A percentile compares a stretch with the other conserved stretches of the same genome.
These are phyloP conservation scores for Epistrophe eligans DNA, from an alignment of 2,888 invertebrate genomes.

Conservation along the genomic window DNA sequence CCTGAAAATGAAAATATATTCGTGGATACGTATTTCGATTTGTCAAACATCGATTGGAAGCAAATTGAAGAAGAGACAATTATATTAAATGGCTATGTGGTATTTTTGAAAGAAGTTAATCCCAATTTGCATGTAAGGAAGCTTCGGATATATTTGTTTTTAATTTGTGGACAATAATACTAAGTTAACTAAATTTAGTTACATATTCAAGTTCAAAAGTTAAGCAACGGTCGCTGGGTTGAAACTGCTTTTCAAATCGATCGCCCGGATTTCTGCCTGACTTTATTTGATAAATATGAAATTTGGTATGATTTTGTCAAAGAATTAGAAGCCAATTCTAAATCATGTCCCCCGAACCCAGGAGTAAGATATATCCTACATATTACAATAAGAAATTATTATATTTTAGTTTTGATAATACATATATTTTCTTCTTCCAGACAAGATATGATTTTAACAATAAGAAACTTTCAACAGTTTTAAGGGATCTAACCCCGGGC, in stretches of 20 bases:
- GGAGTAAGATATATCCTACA: slow-evolving; percentile 1
- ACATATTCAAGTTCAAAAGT: not conserved
- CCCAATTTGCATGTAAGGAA: not conserved
- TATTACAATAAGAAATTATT: not conserved
- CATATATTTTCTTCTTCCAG: not conserved
- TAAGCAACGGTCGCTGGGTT: not conserved
- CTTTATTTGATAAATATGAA: not conserved
- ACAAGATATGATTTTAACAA: slow-evolving; percentile 1
- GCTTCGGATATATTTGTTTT: too few species aligned
- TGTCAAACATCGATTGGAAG: not conserved
- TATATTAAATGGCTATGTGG: not conserved
- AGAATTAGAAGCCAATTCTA: not conserved
- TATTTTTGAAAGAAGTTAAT: not conserved
- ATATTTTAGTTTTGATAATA: too few species aligned
- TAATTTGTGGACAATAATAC: not conserved
- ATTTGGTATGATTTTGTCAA: slow-evolving; percentile 15
- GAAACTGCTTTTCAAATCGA: slow-evolving; percentile 12
- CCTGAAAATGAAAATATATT: not conserved
- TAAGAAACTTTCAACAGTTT: slow-evolving; percentile 1
- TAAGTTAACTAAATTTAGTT: not conserved
- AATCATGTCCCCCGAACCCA: not conserved
- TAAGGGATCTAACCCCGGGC: not conserved
- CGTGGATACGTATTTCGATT: not conserved
- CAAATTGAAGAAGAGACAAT: slow-evolving; percentile 5
- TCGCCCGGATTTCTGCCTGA: not conserved